Evolutionary conservation across 2,797 vertebrate genomes (phyloP).

Genomic region (Gymnopithys bicolor): DNA sequence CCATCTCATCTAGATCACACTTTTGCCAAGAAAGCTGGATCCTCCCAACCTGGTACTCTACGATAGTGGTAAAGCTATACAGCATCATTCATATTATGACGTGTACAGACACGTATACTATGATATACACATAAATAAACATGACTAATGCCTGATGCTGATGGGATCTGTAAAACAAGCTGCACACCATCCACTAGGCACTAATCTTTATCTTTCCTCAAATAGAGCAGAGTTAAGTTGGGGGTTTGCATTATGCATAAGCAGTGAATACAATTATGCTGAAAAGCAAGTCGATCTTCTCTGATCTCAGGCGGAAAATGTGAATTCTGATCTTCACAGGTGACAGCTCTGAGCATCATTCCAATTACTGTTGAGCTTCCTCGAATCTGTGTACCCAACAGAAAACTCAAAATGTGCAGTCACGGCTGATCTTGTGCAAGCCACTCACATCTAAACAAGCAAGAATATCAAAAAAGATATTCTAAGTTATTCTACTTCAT

Average conservation of each 20-base stretch:
- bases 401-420: rapidly evolving
- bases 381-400: neutral
- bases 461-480: neutral
- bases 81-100: neutral
- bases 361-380: neutral
- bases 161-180: neutral
- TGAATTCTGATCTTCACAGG: conserved; percentile 25
- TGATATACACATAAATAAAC: neutral
- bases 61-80: neutral
- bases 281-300: conserved; percentile 3
- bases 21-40: neutral
- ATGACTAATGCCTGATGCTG: neutral
- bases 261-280: conserved; percentile 8
- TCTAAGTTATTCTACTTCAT: neutral
- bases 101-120: neutral
- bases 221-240: neutral
- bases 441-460: neutral
- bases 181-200: neutral
- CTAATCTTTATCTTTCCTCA: conserved; percentile 31
- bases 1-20: rapidly evolving
- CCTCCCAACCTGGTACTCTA: neutral
- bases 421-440: neutral
- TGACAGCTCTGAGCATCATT: conserved; percentile 11
- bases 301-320: conserved; percentile 1
- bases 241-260: conserved; percentile 45